These are phyloP conservation scores for Sinonovacula constricta DNA, from an alignment of 1,140 invertebrate genomes.

Conservation along the genomic window DNA sequence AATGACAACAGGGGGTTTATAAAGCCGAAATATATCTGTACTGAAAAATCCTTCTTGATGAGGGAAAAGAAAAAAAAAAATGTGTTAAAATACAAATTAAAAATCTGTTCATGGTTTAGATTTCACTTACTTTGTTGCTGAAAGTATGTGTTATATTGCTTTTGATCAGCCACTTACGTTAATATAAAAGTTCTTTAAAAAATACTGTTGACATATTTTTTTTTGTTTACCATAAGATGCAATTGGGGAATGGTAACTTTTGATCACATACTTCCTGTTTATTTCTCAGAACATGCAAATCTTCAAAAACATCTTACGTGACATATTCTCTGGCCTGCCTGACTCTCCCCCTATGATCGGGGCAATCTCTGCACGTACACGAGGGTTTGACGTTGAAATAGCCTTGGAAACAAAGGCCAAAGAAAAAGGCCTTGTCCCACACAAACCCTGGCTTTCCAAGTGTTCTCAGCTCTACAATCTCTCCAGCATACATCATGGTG, in stretches of 20 bases:
- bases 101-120: no score
- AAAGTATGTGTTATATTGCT: no score
- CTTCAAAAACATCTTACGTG: conserved; percentile 74
- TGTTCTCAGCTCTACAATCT: conserved; percentile 76
- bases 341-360: conserved; percentile 60
- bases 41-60: not conserved
- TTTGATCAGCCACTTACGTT: no score
- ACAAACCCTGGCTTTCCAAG: conserved; percentile 76
- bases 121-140: no score
- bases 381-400: conserved; percentile 67
- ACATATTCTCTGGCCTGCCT: conserved; percentile 75
- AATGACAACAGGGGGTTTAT: no score
- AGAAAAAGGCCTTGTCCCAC: conserved; percentile 71
- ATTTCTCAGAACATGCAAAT: conserved; percentile 72
- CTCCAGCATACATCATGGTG: conserved; percentile 74
- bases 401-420: conserved; percentile 70
- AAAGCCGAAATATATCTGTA: no score
- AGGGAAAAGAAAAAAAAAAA: not conserved
- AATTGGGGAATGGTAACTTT: no score
- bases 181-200: no score
- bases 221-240: no score
- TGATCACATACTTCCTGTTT: no score
- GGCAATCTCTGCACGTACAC: conserved; percentile 65
- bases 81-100: not conserved
- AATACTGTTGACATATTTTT: no score